Percentiles rank a stretch among this genome's conserved stretches.
phyloP scores from a whole-genome alignment of 2,888 invertebrate species.

The Pocota personata region DNA sequence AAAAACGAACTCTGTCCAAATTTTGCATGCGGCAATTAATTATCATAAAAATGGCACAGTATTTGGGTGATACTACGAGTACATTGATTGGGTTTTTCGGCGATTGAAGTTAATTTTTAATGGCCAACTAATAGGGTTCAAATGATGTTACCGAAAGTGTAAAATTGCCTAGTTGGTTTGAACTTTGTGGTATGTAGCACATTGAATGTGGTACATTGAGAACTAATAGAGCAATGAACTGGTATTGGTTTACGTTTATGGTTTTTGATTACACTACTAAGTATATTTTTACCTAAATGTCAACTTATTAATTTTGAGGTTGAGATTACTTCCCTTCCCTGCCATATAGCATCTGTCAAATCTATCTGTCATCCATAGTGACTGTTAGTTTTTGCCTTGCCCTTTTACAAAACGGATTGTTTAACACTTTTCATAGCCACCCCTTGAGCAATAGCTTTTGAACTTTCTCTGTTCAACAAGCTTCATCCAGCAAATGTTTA shows the following conservation, averaged over 20 bases:
- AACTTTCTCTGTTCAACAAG: too few relatives aligned
- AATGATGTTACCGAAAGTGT: not conserved
- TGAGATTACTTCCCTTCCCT: too few relatives aligned
- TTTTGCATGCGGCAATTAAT: constrained; percentile 49
- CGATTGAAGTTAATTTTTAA: constrained; percentile 59
- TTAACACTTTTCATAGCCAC: too few relatives aligned
- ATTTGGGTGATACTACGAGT: constrained; percentile 10
- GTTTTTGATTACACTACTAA: not conserved
- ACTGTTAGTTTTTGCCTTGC: too few relatives aligned
- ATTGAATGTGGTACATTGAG: not conserved
- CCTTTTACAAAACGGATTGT: too few relatives aligned
- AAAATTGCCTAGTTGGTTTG: not conserved
- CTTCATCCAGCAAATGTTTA: too few relatives aligned
- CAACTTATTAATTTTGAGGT: too few relatives aligned
- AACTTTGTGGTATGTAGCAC: not conserved
- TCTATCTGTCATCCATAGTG: too few relatives aligned
- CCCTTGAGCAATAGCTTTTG: too few relatives aligned
- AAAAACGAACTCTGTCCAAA: not conserved
- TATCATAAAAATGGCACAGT: constrained; percentile 42
- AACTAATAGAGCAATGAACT: not conserved
- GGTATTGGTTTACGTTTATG: not conserved
- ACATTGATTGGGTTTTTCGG: constrained; percentile 43
- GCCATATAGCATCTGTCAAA: too few relatives aligned
- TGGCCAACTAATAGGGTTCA: constrained; percentile 13
- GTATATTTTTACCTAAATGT: too few relatives aligned